Evolutionary conservation across 2,888 invertebrate species (phyloP).

Genomic region (Eutolmus rufibarbis): DNA sequence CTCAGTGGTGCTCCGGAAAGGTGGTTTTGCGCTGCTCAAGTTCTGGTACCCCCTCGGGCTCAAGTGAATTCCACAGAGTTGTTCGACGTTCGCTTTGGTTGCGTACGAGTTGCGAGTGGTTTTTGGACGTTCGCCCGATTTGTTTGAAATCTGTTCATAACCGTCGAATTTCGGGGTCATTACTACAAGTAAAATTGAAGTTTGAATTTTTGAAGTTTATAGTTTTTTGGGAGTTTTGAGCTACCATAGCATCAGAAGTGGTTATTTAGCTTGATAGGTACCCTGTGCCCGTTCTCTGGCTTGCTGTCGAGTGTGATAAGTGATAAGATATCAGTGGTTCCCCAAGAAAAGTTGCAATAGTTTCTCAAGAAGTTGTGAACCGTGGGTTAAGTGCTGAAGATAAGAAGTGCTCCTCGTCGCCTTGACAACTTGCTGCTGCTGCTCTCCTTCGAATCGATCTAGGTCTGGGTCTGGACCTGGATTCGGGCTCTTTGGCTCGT

Average conservation of each 20-base stretch:
- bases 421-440: background rate
- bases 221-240: background rate
- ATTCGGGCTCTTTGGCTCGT: background rate
- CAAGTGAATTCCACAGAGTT: background rate
- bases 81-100: background rate
- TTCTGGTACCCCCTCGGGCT: background rate
- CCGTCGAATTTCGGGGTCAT: background rate
- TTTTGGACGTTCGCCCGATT: background rate
- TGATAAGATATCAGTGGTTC: slow-evolving; percentile 1
- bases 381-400: background rate
- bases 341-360: background rate
- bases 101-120: background rate
- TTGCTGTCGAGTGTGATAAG: background rate
- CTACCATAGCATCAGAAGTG: background rate
- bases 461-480: background rate
- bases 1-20: background rate
- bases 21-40: background rate
- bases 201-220: background rate
- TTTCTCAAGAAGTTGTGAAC: background rate
- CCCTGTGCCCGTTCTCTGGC: background rate
- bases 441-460: background rate
- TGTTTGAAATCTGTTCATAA: background rate
- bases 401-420: background rate
- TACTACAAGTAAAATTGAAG: background rate
- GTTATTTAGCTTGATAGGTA: background rate